Evolutionary conservation across 2,113 vertebrate genomes (phyloP).

Genomic region (Barbus barbus): DNA sequence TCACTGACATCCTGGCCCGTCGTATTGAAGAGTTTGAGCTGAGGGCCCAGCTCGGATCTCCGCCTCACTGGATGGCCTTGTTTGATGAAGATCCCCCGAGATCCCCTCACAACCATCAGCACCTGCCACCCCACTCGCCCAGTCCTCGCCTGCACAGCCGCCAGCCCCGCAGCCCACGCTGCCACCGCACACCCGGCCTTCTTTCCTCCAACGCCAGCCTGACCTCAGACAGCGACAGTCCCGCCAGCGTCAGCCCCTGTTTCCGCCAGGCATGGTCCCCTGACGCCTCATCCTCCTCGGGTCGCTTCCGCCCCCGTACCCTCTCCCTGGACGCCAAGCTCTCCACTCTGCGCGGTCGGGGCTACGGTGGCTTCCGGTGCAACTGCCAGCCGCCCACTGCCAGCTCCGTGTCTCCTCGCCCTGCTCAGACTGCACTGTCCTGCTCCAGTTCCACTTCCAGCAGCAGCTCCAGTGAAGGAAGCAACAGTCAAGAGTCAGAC

Average conservation of each 20-base stretch:
- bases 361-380: conserved; percentile 64
- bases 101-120: conserved; percentile 57
- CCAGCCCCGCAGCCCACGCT: too few relatives aligned
- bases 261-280: conserved; percentile 61
- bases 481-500: conserved; percentile 72
- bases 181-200: conserved; percentile 42
- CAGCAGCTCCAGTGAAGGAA: conserved; percentile 77
- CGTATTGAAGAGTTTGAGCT: conserved; percentile 79
- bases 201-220: conserved; percentile 73
- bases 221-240: conserved; percentile 75
- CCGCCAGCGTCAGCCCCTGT: conserved; percentile 70
- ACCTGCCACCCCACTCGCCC: conserved; percentile 60
- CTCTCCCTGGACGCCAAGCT: conserved; percentile 88
- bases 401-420: conserved; percentile 57
- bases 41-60: conserved; percentile 70
- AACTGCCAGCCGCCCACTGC: conserved; percentile 61
- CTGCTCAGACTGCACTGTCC: conserved; percentile 69
- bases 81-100: conserved; percentile 75
- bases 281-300: conserved; percentile 60
- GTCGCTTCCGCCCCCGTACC: conserved; percentile 79
- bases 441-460: conserved; percentile 75
- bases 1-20: conserved; percentile 87
- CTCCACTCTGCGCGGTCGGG: conserved; percentile 74
- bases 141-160: conserved; percentile 63
- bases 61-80: conserved; percentile 84